These are phyloP conservation scores for Lithosia quadra DNA, from an alignment of 2,888 invertebrate genomes.

Conservation along the genomic window DNA sequence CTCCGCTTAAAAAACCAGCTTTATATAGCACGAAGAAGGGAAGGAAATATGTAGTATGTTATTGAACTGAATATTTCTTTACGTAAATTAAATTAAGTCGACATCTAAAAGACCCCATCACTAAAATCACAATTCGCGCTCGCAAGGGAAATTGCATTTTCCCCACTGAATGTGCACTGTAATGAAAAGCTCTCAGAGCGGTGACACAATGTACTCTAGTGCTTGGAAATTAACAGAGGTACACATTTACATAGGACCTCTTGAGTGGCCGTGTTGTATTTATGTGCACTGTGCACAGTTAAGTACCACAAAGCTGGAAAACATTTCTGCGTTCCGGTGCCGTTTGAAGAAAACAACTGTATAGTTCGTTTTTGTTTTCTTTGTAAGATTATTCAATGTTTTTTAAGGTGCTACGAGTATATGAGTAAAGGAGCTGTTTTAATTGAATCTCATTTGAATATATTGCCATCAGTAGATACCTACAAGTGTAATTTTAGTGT, in stretches of 20 bases:
- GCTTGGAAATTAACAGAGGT: constrained; percentile 67
- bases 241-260: constrained; percentile 57
- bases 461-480: neutral
- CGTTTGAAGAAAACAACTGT: constrained; percentile 24
- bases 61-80: no score
- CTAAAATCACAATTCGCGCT: constrained; percentile 60
- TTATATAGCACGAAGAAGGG: no score
- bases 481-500: no score
- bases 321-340: constrained; percentile 29
- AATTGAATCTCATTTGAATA: neutral
- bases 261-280: constrained; percentile 33
- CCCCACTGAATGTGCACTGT: constrained; percentile 67
- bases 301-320: constrained; percentile 36
- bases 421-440: neutral
- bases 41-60: neutral
- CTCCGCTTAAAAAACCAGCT: no score
- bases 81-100: constrained; percentile 20
- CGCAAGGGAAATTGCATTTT: constrained; percentile 74
- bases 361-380: constrained; percentile 31
- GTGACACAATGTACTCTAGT: constrained; percentile 71
- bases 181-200: constrained; percentile 73
- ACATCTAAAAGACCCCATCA: constrained; percentile 43
- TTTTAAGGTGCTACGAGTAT: neutral
- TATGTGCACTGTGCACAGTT: constrained; percentile 30
- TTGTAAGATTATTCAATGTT: constrained; percentile 21